Evolutionary conservation across 2,888 invertebrate genomes (phyloP).

Genomic region (Catocala nupta): DNA sequence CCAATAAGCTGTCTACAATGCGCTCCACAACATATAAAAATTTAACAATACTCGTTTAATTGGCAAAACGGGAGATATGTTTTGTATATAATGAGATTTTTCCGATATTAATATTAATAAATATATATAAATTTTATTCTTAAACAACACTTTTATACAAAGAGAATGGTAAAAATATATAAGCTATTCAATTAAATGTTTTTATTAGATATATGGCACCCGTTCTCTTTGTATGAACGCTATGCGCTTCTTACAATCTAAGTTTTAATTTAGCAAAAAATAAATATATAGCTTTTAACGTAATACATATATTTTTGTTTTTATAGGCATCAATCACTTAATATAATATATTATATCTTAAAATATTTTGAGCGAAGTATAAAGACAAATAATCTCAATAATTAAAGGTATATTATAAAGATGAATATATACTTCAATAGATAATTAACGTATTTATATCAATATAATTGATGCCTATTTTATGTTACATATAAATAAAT

Average conservation of each 20-base stretch:
- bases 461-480: conserved; percentile 8
- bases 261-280: conserved; percentile 24
- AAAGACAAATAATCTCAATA: neutral
- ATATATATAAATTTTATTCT: conserved; percentile 31
- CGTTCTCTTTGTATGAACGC: conserved; percentile 30
- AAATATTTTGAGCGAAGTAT: conserved; percentile 1
- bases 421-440: no score
- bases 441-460: neutral
- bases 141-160: conserved; percentile 19
- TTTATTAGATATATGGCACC: conserved; percentile 8
- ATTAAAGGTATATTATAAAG: no score
- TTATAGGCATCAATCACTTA: conserved; percentile 19
- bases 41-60: conserved; percentile 71
- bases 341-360: neutral
- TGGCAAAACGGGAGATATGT: conserved; percentile 87
- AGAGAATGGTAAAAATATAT: conserved; percentile 26
- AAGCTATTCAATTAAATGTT: neutral
- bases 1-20: conserved; percentile 54
- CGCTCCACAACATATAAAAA: conserved; percentile 65
- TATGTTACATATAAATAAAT: neutral
- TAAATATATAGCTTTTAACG: conserved; percentile 20
- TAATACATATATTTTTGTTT: conserved; percentile 7
- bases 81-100: conserved; percentile 51
- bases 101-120: conserved; percentile 23
- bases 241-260: conserved; percentile 20